phyloP scores from a whole-genome alignment of 2,888 invertebrate species.

The Uropetala carovei region DNA sequence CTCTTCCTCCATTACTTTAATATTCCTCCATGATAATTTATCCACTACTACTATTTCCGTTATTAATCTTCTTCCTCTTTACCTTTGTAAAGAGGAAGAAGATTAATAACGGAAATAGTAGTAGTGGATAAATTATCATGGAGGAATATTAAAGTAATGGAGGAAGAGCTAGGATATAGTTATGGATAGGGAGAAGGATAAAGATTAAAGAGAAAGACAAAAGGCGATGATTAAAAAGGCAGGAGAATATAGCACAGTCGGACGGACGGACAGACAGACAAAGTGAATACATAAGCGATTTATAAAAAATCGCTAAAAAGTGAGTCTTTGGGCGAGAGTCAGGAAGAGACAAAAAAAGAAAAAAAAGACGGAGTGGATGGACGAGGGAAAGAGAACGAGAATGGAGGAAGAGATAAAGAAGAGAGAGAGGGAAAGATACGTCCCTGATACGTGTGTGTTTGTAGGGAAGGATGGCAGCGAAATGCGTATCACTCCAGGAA shows the following conservation, averaged over 20 bases:
- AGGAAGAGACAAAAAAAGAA: background rate
- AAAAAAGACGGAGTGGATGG: background rate
- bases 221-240: background rate
- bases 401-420: background rate
- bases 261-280: too few relatives aligned
- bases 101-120: too few relatives aligned
- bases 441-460: background rate
- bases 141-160: background rate
- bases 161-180: too few relatives aligned
- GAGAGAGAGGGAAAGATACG: background rate
- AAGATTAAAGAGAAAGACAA: background rate
- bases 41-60: too few relatives aligned
- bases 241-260: background rate
- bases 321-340: too few relatives aligned
- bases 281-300: too few relatives aligned
- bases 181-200: too few relatives aligned
- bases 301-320: too few relatives aligned
- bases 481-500: conserved; percentile 36
- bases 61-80: too few relatives aligned
- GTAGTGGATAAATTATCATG: background rate
- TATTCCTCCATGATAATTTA: background rate
- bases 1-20: background rate
- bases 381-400: background rate
- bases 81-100: too few relatives aligned
- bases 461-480: background rate